Base-by-base conservation (phyloP, 2,797 vertebrate genomes). In the Fratercula arctica region DNA sequence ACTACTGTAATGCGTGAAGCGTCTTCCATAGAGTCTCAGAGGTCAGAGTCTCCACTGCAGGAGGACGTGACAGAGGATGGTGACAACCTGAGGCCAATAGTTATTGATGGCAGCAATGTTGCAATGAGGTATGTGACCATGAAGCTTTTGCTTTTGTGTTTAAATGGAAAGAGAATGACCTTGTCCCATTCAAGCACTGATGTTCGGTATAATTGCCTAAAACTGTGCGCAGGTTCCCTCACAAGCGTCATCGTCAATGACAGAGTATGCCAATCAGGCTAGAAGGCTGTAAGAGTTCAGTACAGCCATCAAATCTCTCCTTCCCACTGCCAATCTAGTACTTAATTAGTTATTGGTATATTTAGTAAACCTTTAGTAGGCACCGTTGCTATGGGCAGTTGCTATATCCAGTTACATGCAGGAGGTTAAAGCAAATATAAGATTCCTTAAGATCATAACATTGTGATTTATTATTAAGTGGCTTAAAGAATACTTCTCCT, bases 81-180 rank as follows among this genome's bases (percentile, higher is more conserved):
- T 92, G 99, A 99, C 95, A 99, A 99, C 97, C 97, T 99, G 87
- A 98, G 99, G 50, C 99, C 99, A 8, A 73, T 99, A 59, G 99
- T 99, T 86, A 98, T 99, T 82, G 99, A 99, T 61, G 99, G 99
- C 91, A 99, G 99, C 98, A 99, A 99, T 23, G 99, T 99, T 88
- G 99, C 99, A 82, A 99, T 99, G 99, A 99, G 99, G 99, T 99
- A 96, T 97, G 98, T 97, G 87, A 81, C 31, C 25, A 5, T 70
- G 75, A 77, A 95, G 69, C 60, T 91, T 94, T 96, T 87, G 68
- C 82, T 88, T 88, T 91, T 94, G 4, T 95, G 17, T 76, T 76
- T 67, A 67, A 83, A 50, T 60, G 54, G 35, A 87, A 93, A 84
- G 46, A 75, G 43, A 80, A 75, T 25, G 39, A 37, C 54, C 23